phyloP scores from a whole-genome alignment of 2,888 invertebrate species.

The Ceramica pisi region DNA sequence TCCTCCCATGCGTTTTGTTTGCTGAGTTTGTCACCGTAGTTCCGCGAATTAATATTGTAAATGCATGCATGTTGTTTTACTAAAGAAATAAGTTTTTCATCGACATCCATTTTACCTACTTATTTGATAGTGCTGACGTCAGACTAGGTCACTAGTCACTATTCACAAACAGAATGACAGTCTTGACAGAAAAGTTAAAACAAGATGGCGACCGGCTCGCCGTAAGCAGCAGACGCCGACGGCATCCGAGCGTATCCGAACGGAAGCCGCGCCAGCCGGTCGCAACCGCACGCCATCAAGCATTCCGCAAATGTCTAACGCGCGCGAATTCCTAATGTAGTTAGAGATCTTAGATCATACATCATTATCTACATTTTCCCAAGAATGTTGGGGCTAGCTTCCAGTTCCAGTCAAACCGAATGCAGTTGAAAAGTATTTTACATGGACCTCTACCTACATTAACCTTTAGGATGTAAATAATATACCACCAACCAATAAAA shows the following conservation, averaged over 20 bases:
- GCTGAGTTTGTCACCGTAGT: slow-evolving; percentile 30
- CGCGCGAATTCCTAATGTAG: not conserved
- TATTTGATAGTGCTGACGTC: not conserved
- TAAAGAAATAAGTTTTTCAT: slow-evolving; percentile 40
- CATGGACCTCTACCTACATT: not conserved
- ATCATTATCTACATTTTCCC: not conserved
- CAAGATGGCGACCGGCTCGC: slow-evolving; percentile 26
- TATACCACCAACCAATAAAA: not conserved
- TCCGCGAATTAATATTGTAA: slow-evolving; percentile 35
- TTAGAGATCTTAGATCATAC: no score
- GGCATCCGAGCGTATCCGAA: slow-evolving; percentile 33
- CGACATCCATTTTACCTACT: slow-evolving; percentile 28
- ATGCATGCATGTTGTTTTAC: slow-evolving; percentile 38
- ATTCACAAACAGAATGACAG: slow-evolving; percentile 6
- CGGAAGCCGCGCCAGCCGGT: slow-evolving; percentile 18
- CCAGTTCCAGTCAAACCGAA: not conserved
- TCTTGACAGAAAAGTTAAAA: slow-evolving; percentile 4
- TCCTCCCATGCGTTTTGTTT: slow-evolving; percentile 39
- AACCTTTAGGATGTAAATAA: not conserved
- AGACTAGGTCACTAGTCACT: no score
- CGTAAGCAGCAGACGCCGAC: slow-evolving; percentile 24
- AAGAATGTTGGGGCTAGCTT: not conserved
- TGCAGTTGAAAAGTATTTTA: not conserved
- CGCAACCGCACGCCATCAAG: not conserved
- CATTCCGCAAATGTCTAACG: slow-evolving; percentile 1